phyloP scores from a whole-genome alignment of 2,797 vertebrate species.

The Neosalanx taihuensis region DNA sequence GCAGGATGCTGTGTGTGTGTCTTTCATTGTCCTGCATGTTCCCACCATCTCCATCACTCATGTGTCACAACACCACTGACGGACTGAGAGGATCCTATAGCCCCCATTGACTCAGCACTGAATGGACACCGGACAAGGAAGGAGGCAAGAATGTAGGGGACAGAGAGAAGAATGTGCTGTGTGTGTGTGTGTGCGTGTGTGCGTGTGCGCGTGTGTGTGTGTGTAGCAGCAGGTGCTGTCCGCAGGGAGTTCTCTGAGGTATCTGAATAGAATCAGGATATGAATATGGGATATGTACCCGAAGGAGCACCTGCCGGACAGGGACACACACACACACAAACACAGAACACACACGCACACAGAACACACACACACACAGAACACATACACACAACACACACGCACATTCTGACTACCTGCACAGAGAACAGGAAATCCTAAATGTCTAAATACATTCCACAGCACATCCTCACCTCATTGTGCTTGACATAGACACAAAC shows the following conservation, averaged over 20 bases:
- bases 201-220: no score
- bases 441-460: constrained; percentile 52
- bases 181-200: constrained; percentile 17
- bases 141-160: constrained; percentile 23
- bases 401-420: neutral
- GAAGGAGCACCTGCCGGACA: constrained; percentile 68
- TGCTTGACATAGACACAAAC: constrained; percentile 35
- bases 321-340: constrained; percentile 34
- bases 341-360: constrained; percentile 50
- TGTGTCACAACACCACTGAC: constrained; percentile 3
- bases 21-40: neutral
- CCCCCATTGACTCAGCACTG: constrained; percentile 26
- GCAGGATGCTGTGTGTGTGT: no score
- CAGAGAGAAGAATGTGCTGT: constrained; percentile 14
- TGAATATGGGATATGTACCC: constrained; percentile 73
- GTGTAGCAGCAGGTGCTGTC: constrained; percentile 67
- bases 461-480: constrained; percentile 45
- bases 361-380: constrained; percentile 25
- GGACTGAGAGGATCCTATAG: constrained; percentile 15
- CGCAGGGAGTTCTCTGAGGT: constrained; percentile 56
- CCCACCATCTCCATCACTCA: neutral
- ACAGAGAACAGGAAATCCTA: constrained; percentile 65
- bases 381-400: constrained; percentile 10
- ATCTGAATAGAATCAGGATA: constrained; percentile 75
- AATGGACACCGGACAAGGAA: constrained; percentile 28